phyloP scores from a whole-genome alignment of 1,140 invertebrate genomes.

The Mizuhopecten yessoensis region DNA sequence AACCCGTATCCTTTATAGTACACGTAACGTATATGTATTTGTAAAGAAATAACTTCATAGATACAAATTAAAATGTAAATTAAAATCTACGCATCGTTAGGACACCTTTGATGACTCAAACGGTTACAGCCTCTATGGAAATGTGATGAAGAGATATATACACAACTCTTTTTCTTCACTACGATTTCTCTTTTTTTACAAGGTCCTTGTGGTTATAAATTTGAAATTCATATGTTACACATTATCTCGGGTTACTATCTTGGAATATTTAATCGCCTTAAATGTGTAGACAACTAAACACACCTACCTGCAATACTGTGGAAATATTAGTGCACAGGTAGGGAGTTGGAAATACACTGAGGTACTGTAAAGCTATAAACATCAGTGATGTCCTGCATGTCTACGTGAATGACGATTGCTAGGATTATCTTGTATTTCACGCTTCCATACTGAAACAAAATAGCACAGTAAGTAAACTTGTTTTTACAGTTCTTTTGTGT shows the following conservation, averaged over 20 bases:
- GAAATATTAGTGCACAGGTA: background rate
- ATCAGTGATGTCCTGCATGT: background rate
- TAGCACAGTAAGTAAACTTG: constrained; percentile 13
- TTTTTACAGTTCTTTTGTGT: constrained; percentile 21
- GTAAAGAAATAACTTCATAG: background rate
- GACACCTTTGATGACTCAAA: background rate
- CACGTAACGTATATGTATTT: background rate
- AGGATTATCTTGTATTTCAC: constrained; percentile 34
- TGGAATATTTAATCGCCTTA: background rate
- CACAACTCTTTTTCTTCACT: background rate
- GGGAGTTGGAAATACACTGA: background rate
- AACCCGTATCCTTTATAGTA: background rate
- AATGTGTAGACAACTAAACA: background rate
- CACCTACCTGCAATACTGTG: background rate
- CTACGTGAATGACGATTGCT: background rate
- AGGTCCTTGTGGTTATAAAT: background rate
- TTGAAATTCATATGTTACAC: background rate
- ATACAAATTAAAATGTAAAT: constrained; percentile 36
- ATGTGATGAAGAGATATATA: constrained; percentile 11
- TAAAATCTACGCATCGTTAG: constrained; percentile 25
- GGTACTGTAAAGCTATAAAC: background rate
- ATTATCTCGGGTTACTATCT: constrained; percentile 38
- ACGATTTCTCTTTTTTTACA: background rate
- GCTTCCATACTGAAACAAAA: constrained; percentile 29
- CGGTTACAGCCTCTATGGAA: background rate